Percentiles rank a stretch among this genome's conserved stretches.
These are phyloP conservation scores for Orestias chungarensis DNA, from an alignment of 2,797 vertebrate species.

Conservation along the genomic window DNA sequence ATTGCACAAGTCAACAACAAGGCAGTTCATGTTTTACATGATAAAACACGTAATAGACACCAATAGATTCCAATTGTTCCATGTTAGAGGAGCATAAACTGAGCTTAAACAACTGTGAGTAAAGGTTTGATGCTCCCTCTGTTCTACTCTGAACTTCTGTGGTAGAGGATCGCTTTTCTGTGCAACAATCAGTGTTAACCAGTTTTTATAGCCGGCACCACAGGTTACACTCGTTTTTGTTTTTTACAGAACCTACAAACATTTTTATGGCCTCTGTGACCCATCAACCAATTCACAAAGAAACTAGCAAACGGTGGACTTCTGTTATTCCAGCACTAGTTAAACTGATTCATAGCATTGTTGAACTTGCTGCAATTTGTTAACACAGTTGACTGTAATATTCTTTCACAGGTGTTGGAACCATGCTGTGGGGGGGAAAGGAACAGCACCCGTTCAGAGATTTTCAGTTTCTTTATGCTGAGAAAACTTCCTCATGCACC, in stretches of 20 bases:
- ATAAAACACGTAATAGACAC: no score
- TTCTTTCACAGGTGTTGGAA: no score
- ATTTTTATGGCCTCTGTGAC: not conserved
- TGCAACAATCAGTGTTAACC: not conserved
- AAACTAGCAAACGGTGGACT: not conserved
- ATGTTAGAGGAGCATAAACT: no score
- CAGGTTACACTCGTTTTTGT: not conserved
- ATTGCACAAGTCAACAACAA: no score
- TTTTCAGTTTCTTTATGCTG: not conserved
- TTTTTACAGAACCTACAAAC: not conserved
- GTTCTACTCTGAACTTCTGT: not conserved
- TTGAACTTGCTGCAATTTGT: not conserved
- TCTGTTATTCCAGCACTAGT: not conserved
- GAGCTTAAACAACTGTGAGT: no score
- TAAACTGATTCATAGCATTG: not conserved
- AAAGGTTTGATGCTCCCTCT: conserved; percentile 2
- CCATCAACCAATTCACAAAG: not conserved
- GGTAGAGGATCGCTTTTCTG: not conserved
- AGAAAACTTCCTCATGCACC: no score
- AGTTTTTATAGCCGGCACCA: not conserved
- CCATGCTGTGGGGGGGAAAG: not conserved
- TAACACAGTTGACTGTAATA: not conserved
- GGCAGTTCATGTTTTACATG: no score
- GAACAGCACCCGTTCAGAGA: not conserved
- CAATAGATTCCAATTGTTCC: no score